Base-by-base conservation (phyloP, 2,888 invertebrate species). In the Cheilosia impressa region DNA sequence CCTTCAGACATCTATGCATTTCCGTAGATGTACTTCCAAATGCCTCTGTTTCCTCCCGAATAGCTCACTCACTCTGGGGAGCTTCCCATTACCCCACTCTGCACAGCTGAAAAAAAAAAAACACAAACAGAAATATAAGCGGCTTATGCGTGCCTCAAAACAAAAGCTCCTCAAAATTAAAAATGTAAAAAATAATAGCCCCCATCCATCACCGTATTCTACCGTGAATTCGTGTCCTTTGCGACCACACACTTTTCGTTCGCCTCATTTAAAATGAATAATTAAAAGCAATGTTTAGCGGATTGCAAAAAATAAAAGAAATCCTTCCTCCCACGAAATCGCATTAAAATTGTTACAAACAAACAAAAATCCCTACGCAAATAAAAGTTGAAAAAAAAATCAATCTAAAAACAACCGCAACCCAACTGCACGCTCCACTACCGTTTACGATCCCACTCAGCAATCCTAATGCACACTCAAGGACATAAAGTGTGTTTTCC, bases 401-500 rank as follows among this genome's bases (percentile, higher is more conserved):
- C 24, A 50, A 41, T 7, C 38, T 15, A 0, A 43, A 17, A 57
- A 38, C 45, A 77, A 77, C 68, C 68, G 31, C 60, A 58, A 27
- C 34, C 69, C 53, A 68, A 31, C 43, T 31, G 73, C 17, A 50
- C 22, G 41, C 31, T 52, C 34, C 53, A 43, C 19, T 27, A 47
- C 17, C 75, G 34, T 27, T 58, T 65, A 27, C 24, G 45, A 38
- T n/a, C 57, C 57, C 65, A 38, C 55, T 34, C 68, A 62, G 34
- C 58, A 50, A 45, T 38, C 43, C 65, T 76, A 76, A 82, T 82
- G 65, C 71, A 66, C 34, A 27, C 76, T 58, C 60, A 82, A 66
- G 71, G 71, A 77, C 82, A 66, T 72, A 41, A 66, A 82, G 77
- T 77, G 66, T 82, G 53, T 76, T 82, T 65, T 60, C 55, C 66